Percentiles rank a stretch among this genome's conserved stretches.
Evolutionary conservation across 1,140 invertebrate genomes (phyloP).

Genomic region (Habropoda laboriosa): DNA sequence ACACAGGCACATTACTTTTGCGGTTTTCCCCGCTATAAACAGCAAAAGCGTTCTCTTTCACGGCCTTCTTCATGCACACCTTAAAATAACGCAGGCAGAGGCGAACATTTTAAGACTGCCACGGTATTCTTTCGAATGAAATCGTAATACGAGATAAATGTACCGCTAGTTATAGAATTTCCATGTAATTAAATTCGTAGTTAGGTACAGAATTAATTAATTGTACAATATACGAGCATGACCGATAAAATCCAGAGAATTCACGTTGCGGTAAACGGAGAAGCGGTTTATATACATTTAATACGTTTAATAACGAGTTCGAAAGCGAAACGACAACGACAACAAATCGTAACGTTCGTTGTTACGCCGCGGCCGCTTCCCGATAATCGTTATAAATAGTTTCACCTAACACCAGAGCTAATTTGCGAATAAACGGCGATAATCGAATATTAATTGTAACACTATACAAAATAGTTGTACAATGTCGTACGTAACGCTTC

Average conservation of each 20-base stretch:
- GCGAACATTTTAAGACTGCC: too few species aligned
- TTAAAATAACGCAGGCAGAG: too few species aligned
- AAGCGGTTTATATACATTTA: background rate
- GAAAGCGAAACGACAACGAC: background rate
- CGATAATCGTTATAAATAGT: conserved; percentile 26
- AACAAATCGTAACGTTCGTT: background rate
- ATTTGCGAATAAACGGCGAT: conserved; percentile 5
- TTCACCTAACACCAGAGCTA: background rate
- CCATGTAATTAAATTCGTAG: background rate
- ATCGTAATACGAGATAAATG: too few species aligned
- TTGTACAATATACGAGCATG: too few species aligned
- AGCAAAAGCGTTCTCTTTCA: too few species aligned
- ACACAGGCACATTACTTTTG: too few species aligned
- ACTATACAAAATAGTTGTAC: background rate
- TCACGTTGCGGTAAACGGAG: background rate
- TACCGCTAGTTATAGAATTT: background rate
- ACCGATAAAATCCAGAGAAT: background rate
- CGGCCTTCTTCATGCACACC: too few species aligned
- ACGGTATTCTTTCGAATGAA: background rate
- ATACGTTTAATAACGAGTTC: conserved; percentile 10
- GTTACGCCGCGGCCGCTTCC: background rate
- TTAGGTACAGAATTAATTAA: background rate
- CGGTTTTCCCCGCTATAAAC: too few species aligned
- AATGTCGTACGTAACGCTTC: too few species aligned
- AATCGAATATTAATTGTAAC: conserved; percentile 4